Evolutionary conservation across 2,797 vertebrate species (phyloP), one percentile per base, ranked within the genome.

Genomic region (Lates japonicus): DNA sequence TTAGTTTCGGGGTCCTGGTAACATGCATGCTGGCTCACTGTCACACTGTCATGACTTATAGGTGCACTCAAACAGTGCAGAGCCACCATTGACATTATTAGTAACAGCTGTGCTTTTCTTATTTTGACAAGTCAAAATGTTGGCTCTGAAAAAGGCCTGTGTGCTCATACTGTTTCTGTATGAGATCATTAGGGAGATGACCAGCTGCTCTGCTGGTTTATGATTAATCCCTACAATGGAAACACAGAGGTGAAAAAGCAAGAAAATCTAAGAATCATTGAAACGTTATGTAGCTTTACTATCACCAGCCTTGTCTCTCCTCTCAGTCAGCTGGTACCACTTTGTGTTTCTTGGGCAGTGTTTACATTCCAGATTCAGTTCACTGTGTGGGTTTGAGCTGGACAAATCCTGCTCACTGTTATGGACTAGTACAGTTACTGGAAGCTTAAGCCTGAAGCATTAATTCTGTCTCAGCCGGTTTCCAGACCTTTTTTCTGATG

Each of bases 301-400:
- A 11, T 11, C 22, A 4, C 57, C 48, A 8, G 16, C 31, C 19
- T 19, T 3, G 9, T 22, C 16, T 48, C 33, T 46, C 2, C 7
- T 71, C 25, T 20, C 35, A 29, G 7, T 57, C 17, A 39, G 1
- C 19, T 52, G 31, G 49, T 25, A 16, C 4, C 22, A 4, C 31
- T 76, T 1, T 64, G 33, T n/a, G 35, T 25, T 52, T 61, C 25
- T 2, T 41, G 5, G 65, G 10, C 16, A 7, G 44, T 60, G 67
- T 81, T 83, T 75, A 75, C 63, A 48, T 81, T 83, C 52, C 59
- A 52, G 39, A 49, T 3, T 37, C 5, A 44, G 35, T 7, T 9
- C 33, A 37, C 20, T 41, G 20, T 71, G 41, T 58, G n/a, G 25
- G 13, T 57, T 60, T 62, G 55, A 29, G 3, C 22, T 59, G 42